phyloP scores from a whole-genome alignment of 1,140 invertebrate species.

The Drosophila melanogaster region Release_6_plus_ISO1_MT NT_033779.5:4283501-4284000 shows the following conservation, averaged over 20 bases:
- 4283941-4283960: neutral
- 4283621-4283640: slow-evolving; percentile 30
- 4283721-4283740: slow-evolving; percentile 11
- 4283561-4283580: slow-evolving; percentile 58
- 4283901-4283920: neutral
- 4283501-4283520: slow-evolving; percentile 21
- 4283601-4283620: slow-evolving; percentile 41
- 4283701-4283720: slow-evolving; percentile 9
- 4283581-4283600: slow-evolving; percentile 67
- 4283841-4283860: slow-evolving; percentile 20
- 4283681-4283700: slow-evolving; percentile 16
- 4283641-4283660: slow-evolving; percentile 53
- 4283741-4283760: slow-evolving; percentile 12
- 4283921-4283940: neutral
- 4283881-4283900: neutral
- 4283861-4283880: neutral
- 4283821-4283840: slow-evolving; percentile 46
- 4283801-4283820: slow-evolving; percentile 29
- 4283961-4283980: too few species aligned
- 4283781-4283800: slow-evolving; percentile 53
- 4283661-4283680: slow-evolving; percentile 51
- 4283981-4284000: neutral
- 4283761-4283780: slow-evolving; percentile 36
- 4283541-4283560: slow-evolving; percentile 19
- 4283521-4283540: slow-evolving; percentile 33